Conservation (phyloP, 2,797 vertebrate species). For the Argya squamiceps region DNA sequence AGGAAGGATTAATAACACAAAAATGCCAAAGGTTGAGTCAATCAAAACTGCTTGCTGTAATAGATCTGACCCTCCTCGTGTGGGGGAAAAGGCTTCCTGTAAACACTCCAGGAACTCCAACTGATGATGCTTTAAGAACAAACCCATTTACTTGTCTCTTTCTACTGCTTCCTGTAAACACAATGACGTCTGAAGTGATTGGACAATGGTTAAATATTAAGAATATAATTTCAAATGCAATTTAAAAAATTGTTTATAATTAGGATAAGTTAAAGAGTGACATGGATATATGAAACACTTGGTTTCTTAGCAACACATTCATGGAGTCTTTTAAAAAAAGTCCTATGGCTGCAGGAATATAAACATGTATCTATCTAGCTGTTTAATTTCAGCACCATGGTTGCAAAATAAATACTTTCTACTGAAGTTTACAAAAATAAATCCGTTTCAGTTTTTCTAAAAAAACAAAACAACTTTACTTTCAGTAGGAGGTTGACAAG, state of each 20-base stretch:
- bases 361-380: conserved; percentile 5
- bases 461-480: neutral
- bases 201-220: neutral
- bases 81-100: neutral
- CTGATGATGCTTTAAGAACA: neutral
- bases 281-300: neutral
- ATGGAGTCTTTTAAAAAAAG: neutral
- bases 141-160: neutral
- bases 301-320: neutral
- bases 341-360: neutral
- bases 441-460: neutral
- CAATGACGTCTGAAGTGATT: neutral
- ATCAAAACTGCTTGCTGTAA: neutral
- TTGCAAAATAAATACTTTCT: conserved; percentile 56
- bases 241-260: neutral
- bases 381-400: conserved; percentile 43
- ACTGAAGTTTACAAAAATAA: conserved; percentile 11
- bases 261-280: neutral
- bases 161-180: neutral
- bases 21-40: neutral
- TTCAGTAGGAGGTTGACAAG: neutral
- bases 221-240: neutral
- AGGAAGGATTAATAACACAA: neutral
- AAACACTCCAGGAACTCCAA: neutral
- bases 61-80: neutral